phyloP scores from a whole-genome alignment of 2,797 vertebrate genomes.

The Gymnopithys bicolor region DNA sequence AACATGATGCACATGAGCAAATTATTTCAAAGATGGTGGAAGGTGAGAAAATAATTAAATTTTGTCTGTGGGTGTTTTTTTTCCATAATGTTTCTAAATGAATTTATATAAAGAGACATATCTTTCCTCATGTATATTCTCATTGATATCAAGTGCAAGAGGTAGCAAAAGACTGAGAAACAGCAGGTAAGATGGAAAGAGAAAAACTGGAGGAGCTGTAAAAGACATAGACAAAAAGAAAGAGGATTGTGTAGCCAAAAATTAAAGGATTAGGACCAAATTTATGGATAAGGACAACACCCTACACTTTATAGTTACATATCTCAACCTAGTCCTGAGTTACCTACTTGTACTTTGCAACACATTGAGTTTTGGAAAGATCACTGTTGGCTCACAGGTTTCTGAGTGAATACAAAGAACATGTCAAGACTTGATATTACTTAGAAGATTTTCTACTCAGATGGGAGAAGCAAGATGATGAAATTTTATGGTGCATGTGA shows the following conservation, averaged over 20 bases:
- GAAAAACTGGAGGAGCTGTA: neutral
- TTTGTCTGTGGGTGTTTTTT: neutral
- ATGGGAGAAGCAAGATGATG: neutral
- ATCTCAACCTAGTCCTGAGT: neutral
- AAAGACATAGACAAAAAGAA: neutral
- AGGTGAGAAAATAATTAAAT: neutral
- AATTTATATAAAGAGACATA: neutral
- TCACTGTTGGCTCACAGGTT: neutral
- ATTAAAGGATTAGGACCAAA: neutral
- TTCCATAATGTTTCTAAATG: neutral
- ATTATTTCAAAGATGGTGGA: neutral
- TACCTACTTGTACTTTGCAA: neutral
- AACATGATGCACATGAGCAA: neutral
- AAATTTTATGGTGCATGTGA: neutral
- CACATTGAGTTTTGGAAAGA: neutral
- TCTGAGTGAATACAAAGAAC: neutral
- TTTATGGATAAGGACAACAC: neutral
- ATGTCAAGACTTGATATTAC: neutral
- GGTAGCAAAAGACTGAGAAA: neutral
- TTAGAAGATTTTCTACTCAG: neutral
- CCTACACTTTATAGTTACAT: neutral
- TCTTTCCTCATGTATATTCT: neutral
- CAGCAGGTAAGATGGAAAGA: neutral
- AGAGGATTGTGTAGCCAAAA: neutral
- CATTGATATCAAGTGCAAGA: neutral